A percentile compares a stretch with the other conserved stretches of the same genome.
phyloP scores from a whole-genome alignment of 2,113 vertebrate genomes.

The Octodon degus region DNA sequence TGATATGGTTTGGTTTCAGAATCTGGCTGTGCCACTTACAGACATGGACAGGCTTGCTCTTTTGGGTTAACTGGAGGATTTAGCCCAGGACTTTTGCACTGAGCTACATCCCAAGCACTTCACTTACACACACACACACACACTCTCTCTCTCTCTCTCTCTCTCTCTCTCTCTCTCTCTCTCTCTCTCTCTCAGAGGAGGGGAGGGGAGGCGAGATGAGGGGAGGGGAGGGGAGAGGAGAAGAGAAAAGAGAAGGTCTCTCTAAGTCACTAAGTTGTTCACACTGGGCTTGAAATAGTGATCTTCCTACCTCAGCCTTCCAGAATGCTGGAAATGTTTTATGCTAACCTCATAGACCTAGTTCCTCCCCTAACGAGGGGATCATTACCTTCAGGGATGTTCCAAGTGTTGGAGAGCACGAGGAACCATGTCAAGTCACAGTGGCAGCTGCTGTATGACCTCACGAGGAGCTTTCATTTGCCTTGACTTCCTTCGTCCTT shows the following conservation, averaged over 20 bases:
- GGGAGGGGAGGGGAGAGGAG: too few relatives aligned
- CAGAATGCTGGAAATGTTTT: background rate
- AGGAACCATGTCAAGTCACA: too few relatives aligned
- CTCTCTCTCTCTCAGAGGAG: too few relatives aligned
- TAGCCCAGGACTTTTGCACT: background rate
- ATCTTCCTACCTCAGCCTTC: background rate
- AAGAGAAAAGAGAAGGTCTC: background rate
- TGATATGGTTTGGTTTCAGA: slow-evolving; percentile 29
- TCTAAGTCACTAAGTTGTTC: background rate
- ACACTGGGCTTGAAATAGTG: background rate
- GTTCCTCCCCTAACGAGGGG: background rate
- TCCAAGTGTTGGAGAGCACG: background rate
- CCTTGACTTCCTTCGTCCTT: background rate
- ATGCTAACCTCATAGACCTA: background rate
- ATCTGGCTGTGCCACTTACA: background rate
- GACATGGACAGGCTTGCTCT: background rate
- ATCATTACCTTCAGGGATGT: background rate
- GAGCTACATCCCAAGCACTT: background rate
- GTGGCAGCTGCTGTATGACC: background rate
- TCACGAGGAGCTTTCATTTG: background rate
- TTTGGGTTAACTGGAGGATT: background rate
- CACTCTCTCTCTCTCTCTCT: too few relatives aligned
- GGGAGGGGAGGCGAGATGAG: too few relatives aligned
- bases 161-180: too few relatives aligned
- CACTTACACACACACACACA: too few relatives aligned